Base-by-base conservation (phyloP, 2,888 invertebrate genomes). In the Meta bourneti region DNA sequence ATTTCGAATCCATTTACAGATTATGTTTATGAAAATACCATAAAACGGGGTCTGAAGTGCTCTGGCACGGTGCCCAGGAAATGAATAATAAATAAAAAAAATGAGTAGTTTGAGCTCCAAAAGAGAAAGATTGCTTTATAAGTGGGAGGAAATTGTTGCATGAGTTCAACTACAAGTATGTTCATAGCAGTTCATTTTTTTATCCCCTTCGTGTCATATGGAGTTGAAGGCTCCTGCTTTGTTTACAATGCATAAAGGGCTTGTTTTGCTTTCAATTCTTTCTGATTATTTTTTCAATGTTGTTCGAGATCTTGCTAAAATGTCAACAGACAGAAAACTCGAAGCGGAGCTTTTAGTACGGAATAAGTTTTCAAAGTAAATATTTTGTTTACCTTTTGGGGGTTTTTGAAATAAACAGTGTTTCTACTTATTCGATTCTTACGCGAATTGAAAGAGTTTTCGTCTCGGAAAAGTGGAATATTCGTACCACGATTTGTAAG, bases 11-110 rank as follows among this genome's bases (percentile, higher is more conserved):
- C 77, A 77, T n/a, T 48, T 49, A 8, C 77, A 77, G 51, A 77
- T 77, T 77, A 49, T 77, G 51, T 49, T 77, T 77, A 77, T 77
- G 77, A 77, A 77, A 77, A 77, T 77, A 16, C 77, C 16, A 61
- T 61, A 16, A 61, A 61, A 61, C 61, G 13, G 16, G 5, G 61
- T 61, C 61, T 61, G 61, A 4, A 34, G 34, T 34, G 69, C 11
- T 69, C 5, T 69, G 69, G 69, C 19, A 20, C 6, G n/a, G 13
- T 49, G 49, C 48, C 77, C 49, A 77, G 72, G n/a, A 77, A 77
- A 77, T 77, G 49, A 77, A 77, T 49, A 48, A 77, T 77, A 77
- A 77, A 77, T 77, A 48, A 49, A 49, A 77, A 77, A 77, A 61
- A 77, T 49, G 77, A 49, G 49, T 49, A 16, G 48, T 77, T 49